Evolutionary conservation across 2,888 invertebrate species (phyloP), one percentile per base, ranked within the genome.

Genomic region (Caenorhabditis sulstoni): DNA sequence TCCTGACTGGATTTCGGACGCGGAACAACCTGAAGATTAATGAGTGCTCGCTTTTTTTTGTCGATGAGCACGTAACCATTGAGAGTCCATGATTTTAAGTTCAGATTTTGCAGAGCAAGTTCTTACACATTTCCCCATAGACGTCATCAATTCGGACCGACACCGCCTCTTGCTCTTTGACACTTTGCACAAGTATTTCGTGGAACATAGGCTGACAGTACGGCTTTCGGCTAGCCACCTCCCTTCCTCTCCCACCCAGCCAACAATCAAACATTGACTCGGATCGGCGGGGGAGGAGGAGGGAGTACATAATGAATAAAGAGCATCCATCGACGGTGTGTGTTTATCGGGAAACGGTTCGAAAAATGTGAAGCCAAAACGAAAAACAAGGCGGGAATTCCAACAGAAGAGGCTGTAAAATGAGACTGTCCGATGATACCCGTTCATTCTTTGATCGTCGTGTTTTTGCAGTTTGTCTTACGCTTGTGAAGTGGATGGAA

Each of bases 181-280:
- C 73, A 64, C 64, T 64, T 73, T 57, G 64, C 73, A 73, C 73
- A 73, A 73, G 73, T 73, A 64, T 64, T 73, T 73, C 73, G 55
- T 49, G 73, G 64, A 62, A 64, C 61, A 55, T 64, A 39, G 23
- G 41, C 39, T 35, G 57, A 57, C 57, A 59, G 58, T 44, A 57
- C 37, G 39, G 58, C 3, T 41, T 41, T 41, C 12, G 11, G 41
- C 29, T 29, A 29, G 29, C 29, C 29, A 29, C 29, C 29, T 29
- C 29, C 29, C 29, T 3, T 3, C 29, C 29, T 3, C 29, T 29
- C 49, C 16, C 58, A 41, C 23, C 50, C 23, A 55, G 55, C 55
- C 55, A 37, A 22, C 66, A 47, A 35, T 52, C 68, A 52, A 70
- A 70, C 61, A 68, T 29, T 68, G 50, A 7, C 18, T 29, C 23